Conservation (phyloP, 2,797 vertebrate species). For the Lagodon rhomboides region DNA sequence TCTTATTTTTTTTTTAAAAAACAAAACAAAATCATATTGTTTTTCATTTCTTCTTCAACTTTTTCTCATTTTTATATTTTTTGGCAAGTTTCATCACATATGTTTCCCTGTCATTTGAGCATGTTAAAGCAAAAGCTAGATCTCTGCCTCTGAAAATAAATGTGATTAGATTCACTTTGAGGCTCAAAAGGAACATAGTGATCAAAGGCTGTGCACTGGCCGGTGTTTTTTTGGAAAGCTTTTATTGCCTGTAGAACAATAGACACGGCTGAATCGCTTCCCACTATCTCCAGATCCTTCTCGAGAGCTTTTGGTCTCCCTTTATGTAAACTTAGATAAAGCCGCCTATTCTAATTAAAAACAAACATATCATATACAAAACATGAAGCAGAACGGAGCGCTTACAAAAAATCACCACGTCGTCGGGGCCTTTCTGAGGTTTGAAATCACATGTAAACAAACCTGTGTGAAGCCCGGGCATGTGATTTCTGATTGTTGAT, state of each 20-base stretch:
- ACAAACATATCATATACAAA: background rate
- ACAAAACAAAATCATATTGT: too few species aligned
- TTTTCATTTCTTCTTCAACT: background rate
- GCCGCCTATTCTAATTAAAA: background rate
- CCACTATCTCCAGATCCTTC: conserved; percentile 50
- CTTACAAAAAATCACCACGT: background rate
- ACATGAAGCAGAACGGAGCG: background rate
- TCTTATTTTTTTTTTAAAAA: background rate
- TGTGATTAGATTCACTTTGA: conserved; percentile 48
- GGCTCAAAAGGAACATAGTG: conserved; percentile 26
- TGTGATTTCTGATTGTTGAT: conserved; percentile 64
- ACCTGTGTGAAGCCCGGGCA: conserved; percentile 2
- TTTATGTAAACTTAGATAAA: conserved; percentile 40
- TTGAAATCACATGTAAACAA: conserved; percentile 15
- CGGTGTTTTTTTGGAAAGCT: conserved; percentile 24
- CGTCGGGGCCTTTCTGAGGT: background rate
- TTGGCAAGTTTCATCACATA: conserved; percentile 28
- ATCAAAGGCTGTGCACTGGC: conserved; percentile 29
- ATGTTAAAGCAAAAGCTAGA: conserved; percentile 19
- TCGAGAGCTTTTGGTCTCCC: conserved; percentile 47
- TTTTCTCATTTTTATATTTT: too few species aligned
- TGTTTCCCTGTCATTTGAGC: conserved; percentile 9
- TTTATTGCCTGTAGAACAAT: conserved; percentile 27
- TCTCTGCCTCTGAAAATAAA: conserved; percentile 26
- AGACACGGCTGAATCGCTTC: conserved; percentile 64